Evolutionary conservation across 2,888 invertebrate genomes (phyloP).

Genomic region (Crioceris asparagi): DNA sequence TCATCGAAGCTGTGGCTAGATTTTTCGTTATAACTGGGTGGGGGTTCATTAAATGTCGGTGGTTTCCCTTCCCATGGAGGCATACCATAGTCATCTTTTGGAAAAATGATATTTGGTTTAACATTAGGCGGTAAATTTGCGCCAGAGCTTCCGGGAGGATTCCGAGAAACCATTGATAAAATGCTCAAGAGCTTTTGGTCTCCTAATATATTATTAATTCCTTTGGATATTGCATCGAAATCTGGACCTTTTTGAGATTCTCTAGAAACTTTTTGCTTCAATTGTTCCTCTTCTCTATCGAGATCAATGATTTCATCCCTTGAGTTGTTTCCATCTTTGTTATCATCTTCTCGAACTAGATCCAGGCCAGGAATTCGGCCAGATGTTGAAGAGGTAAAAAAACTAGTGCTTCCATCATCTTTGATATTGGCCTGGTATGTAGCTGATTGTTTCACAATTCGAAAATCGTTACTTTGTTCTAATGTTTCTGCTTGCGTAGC

Average conservation of each 20-base stretch:
- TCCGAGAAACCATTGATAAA: slow-evolving; percentile 39
- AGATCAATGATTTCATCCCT: slow-evolving; percentile 14
- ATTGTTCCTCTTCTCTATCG: slow-evolving; percentile 10
- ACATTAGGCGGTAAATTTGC: too few species aligned
- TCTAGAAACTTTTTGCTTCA: slow-evolving; percentile 9
- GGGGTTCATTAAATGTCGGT: background rate
- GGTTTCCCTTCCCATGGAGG: background rate
- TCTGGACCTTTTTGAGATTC: slow-evolving; percentile 35
- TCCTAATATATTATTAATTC: slow-evolving; percentile 50
- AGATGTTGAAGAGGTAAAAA: slow-evolving; percentile 29
- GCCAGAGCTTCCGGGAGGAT: too few species aligned
- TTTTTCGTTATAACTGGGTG: slow-evolving; percentile 16
- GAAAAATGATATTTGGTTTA: too few species aligned
- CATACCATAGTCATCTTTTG: too few species aligned
- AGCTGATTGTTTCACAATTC: too few species aligned
- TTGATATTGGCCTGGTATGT: too few species aligned
- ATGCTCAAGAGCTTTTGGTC: slow-evolving; percentile 54
- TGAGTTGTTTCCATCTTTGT: slow-evolving; percentile 12
- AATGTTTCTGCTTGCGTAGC: too few species aligned
- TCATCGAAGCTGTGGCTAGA: slow-evolving; percentile 23
- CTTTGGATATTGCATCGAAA: slow-evolving; percentile 50
- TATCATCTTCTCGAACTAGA: slow-evolving; percentile 47
- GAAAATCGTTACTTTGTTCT: too few species aligned
- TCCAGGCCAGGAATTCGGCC: slow-evolving; percentile 66
- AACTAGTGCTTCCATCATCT: too few species aligned